A percentile compares a stretch with the other conserved stretches of the same genome.
These are phyloP conservation scores for Cichladusa arquata DNA, from an alignment of 2,113 vertebrate species.

Conservation along the genomic window DNA sequence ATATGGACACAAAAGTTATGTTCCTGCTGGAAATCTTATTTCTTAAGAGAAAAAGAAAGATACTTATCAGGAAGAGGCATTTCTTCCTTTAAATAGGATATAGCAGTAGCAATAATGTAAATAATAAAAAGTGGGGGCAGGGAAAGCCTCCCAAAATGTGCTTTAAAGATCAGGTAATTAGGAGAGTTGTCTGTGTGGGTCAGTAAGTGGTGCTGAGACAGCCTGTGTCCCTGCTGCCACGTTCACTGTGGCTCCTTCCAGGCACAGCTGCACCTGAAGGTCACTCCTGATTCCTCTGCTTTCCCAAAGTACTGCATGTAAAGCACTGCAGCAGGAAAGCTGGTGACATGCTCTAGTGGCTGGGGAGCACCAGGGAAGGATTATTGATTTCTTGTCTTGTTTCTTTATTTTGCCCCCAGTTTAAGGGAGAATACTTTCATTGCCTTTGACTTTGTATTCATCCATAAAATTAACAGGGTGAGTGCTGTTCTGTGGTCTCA, in stretches of 20 bases:
- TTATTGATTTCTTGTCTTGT: not conserved
- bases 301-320: not conserved
- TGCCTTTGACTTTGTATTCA: not conserved
- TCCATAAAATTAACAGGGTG: not conserved
- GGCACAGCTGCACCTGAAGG: not conserved
- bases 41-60: not conserved
- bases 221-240: not conserved
- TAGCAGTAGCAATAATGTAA: not conserved
- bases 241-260: not conserved
- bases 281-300: not conserved
- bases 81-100: not conserved
- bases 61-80: not conserved
- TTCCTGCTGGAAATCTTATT: not conserved
- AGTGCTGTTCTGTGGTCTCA: not conserved
- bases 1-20: not conserved
- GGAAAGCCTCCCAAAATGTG: not conserved
- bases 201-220: not conserved
- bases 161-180: not conserved
- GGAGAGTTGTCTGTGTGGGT: not conserved
- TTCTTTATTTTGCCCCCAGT: not conserved
- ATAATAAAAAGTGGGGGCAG: not conserved
- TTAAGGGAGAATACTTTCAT: not conserved
- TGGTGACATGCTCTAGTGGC: not conserved
- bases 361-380: not conserved
- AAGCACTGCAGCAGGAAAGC: not conserved